phyloP scores from a whole-genome alignment of 53 echinoderm and acorn worm genomes.

The Henricia sp. region DNA sequence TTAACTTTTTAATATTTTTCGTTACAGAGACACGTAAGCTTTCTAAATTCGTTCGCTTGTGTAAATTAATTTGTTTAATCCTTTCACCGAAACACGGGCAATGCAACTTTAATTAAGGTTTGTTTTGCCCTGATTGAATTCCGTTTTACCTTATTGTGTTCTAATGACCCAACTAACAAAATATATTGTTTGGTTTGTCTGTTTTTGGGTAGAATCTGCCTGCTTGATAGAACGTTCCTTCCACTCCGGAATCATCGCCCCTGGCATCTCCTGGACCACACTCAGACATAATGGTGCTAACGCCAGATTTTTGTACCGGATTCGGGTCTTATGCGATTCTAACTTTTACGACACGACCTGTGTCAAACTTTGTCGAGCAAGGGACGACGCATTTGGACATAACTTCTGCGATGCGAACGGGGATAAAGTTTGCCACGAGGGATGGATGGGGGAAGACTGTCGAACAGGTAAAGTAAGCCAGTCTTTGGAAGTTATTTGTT shows the following conservation, averaged over 20 bases:
- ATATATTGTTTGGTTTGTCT: background rate
- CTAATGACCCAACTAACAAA: too few species aligned
- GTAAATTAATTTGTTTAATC: too few species aligned
- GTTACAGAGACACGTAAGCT: too few species aligned
- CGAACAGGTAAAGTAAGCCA: slow-evolving; percentile 85
- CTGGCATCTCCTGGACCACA: slow-evolving; percentile 73
- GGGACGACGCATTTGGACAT: slow-evolving; percentile 81
- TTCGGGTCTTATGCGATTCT: slow-evolving; percentile 87
- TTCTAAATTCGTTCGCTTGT: too few species aligned
- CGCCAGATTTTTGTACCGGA: slow-evolving; percentile 74
- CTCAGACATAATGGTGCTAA: slow-evolving; percentile 76
- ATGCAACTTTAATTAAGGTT: too few species aligned
- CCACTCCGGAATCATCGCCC: slow-evolving; percentile 77
- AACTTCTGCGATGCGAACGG: slow-evolving; percentile 89
- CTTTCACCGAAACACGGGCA: too few species aligned
- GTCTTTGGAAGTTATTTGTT: background rate
- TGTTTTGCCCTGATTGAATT: too few species aligned
- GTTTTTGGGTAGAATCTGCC: too few species aligned
- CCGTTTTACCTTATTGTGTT: too few species aligned
- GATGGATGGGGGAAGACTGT: slow-evolving; percentile 86
- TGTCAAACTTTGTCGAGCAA: slow-evolving; percentile 75
- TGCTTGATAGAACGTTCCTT: slow-evolving; percentile 81
- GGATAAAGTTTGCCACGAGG: slow-evolving; percentile 84
- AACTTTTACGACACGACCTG: slow-evolving; percentile 81
- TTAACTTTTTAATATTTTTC: too few species aligned